Conservation (phyloP, 2,888 invertebrate genomes). For the Amphipoea oculea region DNA sequence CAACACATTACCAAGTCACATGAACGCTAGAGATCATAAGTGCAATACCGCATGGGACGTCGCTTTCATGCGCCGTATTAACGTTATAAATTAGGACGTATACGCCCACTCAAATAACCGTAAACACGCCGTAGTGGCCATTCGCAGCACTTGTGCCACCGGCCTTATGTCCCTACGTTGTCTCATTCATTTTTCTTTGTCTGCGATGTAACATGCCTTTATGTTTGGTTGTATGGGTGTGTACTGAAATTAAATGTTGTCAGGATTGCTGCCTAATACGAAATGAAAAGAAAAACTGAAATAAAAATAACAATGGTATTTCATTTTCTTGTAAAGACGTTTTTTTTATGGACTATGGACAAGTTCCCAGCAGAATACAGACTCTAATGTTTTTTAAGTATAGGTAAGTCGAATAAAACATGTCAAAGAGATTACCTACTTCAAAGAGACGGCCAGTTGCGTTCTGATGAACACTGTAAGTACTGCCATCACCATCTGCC, state of each 20-base stretch:
- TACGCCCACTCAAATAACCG: constrained; percentile 87
- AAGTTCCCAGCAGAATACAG: no score
- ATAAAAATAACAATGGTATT: constrained; percentile 10
- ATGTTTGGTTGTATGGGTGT: constrained; percentile 20
- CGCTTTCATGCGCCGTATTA: constrained; percentile 79
- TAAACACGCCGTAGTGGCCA: constrained; percentile 83
- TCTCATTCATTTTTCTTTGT: constrained; percentile 76
- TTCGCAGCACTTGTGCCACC: constrained; percentile 83
- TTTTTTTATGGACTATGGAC: background rate
- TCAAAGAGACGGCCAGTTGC: background rate
- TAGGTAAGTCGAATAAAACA: background rate
- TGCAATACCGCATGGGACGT: constrained; percentile 77
- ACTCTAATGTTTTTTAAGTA: background rate
- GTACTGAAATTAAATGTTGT: constrained; percentile 30
- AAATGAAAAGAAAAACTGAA: constrained; percentile 19
- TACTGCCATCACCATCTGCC: background rate
- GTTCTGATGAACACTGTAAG: background rate
- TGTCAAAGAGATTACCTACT: background rate
- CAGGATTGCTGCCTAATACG: background rate
- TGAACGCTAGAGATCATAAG: constrained; percentile 51
- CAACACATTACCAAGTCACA: constrained; percentile 44
- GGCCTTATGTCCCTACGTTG: constrained; percentile 76
- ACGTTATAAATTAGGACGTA: constrained; percentile 89
- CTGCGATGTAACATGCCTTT: constrained; percentile 64
- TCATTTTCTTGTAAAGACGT: background rate